These are phyloP conservation scores for Hypolimnas misippus DNA, from an alignment of 2,888 invertebrate species.

Conservation along the genomic window DNA sequence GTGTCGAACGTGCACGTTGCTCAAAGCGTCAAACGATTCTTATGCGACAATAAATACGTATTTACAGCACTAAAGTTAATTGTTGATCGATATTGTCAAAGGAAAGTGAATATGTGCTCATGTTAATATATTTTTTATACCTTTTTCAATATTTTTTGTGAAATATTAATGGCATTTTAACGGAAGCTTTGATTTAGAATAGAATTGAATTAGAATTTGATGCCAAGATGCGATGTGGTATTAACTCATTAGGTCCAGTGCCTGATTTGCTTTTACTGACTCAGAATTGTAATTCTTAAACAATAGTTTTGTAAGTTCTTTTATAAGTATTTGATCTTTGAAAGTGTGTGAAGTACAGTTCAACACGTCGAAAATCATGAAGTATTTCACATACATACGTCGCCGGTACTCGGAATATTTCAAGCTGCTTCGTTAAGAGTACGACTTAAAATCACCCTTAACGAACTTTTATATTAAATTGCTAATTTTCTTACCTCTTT, in stretches of 20 bases:
- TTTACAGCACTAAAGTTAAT: constrained; percentile 1
- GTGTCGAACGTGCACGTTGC: neutral
- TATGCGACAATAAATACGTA: constrained; percentile 10
- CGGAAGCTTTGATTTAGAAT: too few species aligned
- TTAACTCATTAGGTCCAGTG: too few species aligned
- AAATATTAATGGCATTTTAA: too few species aligned
- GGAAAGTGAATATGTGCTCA: neutral
- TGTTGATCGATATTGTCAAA: constrained; percentile 1
- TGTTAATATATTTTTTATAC: neutral
- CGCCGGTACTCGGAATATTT: neutral
- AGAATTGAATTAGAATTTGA: too few species aligned
- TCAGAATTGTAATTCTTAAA: too few species aligned
- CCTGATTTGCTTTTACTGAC: too few species aligned
- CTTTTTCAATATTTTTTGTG: neutral
- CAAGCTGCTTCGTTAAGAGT: neutral
- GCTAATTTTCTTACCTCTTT: constrained; percentile 27
- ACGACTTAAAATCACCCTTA: constrained; percentile 5
- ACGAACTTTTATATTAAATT: constrained; percentile 16
- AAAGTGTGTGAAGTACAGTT: neutral
- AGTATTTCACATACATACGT: neutral
- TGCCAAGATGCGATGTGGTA: too few species aligned
- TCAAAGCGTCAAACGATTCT: constrained; percentile 10
- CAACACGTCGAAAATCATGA: neutral
- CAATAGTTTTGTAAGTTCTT: too few species aligned
- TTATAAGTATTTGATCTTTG: too few species aligned